Evolutionary conservation across 2,888 invertebrate species (phyloP).

Genomic region (Synergus umbraculus): DNA sequence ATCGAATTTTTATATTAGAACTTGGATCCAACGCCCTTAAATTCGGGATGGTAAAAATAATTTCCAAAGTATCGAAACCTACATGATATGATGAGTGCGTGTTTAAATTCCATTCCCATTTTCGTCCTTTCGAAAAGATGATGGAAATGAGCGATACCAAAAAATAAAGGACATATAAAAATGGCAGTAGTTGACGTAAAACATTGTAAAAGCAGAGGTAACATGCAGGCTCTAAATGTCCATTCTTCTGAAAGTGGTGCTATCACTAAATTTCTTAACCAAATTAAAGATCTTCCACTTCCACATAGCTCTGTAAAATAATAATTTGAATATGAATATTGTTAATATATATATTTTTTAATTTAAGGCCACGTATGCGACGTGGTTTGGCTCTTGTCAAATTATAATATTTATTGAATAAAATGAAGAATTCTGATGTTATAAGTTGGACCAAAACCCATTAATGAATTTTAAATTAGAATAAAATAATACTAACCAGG

Average conservation of each 20-base stretch:
- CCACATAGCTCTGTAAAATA: conserved; percentile 81
- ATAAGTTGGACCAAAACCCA: too few species aligned
- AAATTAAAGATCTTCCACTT: conserved; percentile 86
- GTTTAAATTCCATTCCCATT: conserved; percentile 84
- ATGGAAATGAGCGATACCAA: conserved; percentile 97
- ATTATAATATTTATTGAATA: too few species aligned
- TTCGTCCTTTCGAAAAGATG: conserved; percentile 90
- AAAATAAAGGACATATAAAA: conserved; percentile 92
- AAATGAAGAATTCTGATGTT: too few species aligned
- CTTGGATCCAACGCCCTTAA: too few species aligned
- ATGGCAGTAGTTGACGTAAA: conserved; percentile 87
- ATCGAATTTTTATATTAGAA: too few species aligned
- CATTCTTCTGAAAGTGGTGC: conserved; percentile 97
- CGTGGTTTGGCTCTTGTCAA: too few species aligned
- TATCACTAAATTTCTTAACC: conserved; percentile 93
- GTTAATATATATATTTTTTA: neutral
- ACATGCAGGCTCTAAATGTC: conserved; percentile 96
- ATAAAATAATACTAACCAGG: conserved; percentile 79
- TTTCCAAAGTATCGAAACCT: conserved; percentile 72
- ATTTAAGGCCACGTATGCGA: neutral
- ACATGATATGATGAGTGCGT: conserved; percentile 87
- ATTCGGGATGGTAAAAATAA: too few species aligned
- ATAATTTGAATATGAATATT: conserved; percentile 6
- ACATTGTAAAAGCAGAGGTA: conserved; percentile 92
- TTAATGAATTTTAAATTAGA: neutral